These are phyloP conservation scores for Drosophila virilis DNA, from an alignment of 1,140 invertebrate genomes.

Conservation along the genomic window DNA sequence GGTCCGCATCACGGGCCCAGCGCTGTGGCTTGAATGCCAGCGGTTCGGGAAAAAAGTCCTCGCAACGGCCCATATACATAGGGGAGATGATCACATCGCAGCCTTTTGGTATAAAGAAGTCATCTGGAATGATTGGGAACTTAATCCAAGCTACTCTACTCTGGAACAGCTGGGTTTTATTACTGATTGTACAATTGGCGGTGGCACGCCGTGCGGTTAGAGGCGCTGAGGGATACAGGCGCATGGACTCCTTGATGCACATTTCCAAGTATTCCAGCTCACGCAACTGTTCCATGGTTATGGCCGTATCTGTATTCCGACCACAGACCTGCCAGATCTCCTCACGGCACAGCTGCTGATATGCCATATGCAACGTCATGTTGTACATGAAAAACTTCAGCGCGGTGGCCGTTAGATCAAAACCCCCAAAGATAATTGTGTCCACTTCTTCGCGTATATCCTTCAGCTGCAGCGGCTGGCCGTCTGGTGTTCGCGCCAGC, in stretches of 20 bases:
- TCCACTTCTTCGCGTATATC: slow-evolving; percentile 89
- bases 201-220: slow-evolving; percentile 87
- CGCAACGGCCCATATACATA: slow-evolving; percentile 65
- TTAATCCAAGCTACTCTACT: neutral
- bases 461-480: slow-evolving; percentile 84
- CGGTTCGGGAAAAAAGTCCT: slow-evolving; percentile 88
- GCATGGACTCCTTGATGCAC: slow-evolving; percentile 88
- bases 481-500: slow-evolving; percentile 85
- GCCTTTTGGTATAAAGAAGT: slow-evolving; percentile 66
- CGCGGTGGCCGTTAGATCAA: slow-evolving; percentile 62
- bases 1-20: slow-evolving; percentile 85
- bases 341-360: slow-evolving; percentile 86
- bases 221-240: slow-evolving; percentile 93
- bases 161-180: slow-evolving; percentile 15
- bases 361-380: slow-evolving; percentile 61
- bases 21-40: slow-evolving; percentile 90
- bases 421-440: slow-evolving; percentile 89
- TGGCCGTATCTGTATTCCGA: slow-evolving; percentile 64
- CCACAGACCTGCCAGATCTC: slow-evolving; percentile 87
- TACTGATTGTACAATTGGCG: slow-evolving; percentile 63
- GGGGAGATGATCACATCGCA: slow-evolving; percentile 61
- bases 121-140: slow-evolving; percentile 27
- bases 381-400: slow-evolving; percentile 70
- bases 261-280: slow-evolving; percentile 87
- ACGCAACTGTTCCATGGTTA: slow-evolving; percentile 85